Conservation (phyloP, 2,113 vertebrate genomes). For the Pionites leucogaster region DNA sequence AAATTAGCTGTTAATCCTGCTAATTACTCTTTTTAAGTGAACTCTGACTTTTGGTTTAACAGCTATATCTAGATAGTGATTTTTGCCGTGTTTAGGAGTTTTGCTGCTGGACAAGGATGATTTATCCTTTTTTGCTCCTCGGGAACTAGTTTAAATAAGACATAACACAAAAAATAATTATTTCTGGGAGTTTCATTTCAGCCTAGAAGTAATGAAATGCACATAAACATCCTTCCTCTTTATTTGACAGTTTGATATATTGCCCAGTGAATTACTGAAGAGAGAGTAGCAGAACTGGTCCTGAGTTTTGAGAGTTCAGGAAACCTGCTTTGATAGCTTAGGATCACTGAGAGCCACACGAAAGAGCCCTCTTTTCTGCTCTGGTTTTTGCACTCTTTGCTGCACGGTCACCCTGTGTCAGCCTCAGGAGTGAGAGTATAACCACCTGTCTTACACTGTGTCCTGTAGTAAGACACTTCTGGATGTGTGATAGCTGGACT, state of each 20-base stretch:
- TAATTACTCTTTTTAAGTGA: background rate
- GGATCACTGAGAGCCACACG: accelerated
- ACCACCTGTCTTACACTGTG: background rate
- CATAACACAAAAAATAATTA: background rate
- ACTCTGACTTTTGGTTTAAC: background rate
- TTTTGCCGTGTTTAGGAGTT: background rate
- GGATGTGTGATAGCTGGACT: background rate
- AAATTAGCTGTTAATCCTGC: background rate
- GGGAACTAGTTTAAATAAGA: background rate
- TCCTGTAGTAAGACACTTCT: background rate
- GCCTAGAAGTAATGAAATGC: background rate
- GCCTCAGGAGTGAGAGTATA: background rate
- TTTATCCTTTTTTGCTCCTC: background rate
- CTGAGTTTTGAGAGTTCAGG: background rate
- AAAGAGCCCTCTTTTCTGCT: background rate
- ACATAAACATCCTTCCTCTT: background rate
- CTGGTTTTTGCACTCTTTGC: background rate
- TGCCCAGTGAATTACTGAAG: background rate
- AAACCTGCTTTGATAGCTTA: background rate
- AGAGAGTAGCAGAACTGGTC: background rate
- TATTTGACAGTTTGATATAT: background rate
- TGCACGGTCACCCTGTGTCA: accelerated
- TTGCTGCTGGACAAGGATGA: background rate
- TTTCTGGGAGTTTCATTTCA: background rate
- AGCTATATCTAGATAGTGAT: background rate